phyloP scores from a whole-genome alignment of 2,113 vertebrate genomes.

The Tiliqua scincoides region DNA sequence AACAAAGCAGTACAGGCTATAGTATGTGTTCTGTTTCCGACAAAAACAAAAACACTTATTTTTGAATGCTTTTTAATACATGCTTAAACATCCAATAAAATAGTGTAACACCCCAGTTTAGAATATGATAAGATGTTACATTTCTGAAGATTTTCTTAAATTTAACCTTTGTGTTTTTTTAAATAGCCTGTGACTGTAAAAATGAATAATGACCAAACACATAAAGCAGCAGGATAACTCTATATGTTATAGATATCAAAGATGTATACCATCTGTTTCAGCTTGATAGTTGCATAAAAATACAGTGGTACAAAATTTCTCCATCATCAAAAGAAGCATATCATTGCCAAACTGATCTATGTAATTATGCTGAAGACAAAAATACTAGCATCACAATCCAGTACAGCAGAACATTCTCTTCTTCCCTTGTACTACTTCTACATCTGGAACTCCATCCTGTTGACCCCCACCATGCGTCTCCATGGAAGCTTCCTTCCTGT shows the following conservation, averaged over 20 bases:
- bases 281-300: not conserved
- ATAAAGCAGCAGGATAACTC: not conserved
- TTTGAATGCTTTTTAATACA: no score
- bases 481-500: not conserved
- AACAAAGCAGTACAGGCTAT: not conserved
- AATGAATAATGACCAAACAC: not conserved
- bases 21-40: no score
- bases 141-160: not conserved
- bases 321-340: not conserved
- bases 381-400: not conserved
- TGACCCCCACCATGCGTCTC: not conserved
- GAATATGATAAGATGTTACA: no score
- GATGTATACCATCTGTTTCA: slow-evolving; percentile 12
- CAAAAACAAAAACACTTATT: no score
- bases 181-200: not conserved
- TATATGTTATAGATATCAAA: not conserved
- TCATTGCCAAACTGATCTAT: not conserved
- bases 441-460: not conserved
- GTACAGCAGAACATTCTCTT: not conserved
- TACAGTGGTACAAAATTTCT: not conserved
- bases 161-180: not conserved
- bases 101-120: no score
- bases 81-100: no score
- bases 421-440: not conserved
- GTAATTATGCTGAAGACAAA: not conserved